Evolutionary conservation across 2,797 vertebrate genomes (phyloP), one percentile per base, ranked within the genome.

Genomic region (Xenops minutus): DNA sequence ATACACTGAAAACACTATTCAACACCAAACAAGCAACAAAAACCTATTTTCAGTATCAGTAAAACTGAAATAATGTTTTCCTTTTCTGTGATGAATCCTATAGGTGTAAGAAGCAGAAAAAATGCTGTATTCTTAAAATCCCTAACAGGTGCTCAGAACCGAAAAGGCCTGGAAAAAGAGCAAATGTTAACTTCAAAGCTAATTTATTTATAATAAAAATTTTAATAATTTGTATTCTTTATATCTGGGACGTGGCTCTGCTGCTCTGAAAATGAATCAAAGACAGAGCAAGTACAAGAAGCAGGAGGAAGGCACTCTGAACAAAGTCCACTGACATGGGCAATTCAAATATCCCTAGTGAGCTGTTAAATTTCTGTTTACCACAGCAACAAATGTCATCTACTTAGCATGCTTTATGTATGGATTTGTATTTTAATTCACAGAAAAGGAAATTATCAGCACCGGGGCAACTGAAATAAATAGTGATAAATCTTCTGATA

Each of bases 11-110:
- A 90, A 86, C 30, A 32, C 39, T 63, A 24, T 51, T 74, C 37
- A 92, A 86, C 32, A 37, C 29, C 37, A 22, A 88, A 85, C 48
- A 77, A 88, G 68, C 43, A 69, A 59, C 62, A 76, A 66, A 10
- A 85, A 43, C 4, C n/a, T 78, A 21, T 73, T 75, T 85, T 48
- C 73, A 59, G 12, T 18, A 79, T 15, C 39, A 92, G 67, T 24
- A 92, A 77, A 92, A 93, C 30, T 58, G 77, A 90, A 94, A 58
- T 32, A 81, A 81, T 22, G 41, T 81, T 94, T 88, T 94, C 66
- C 55, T 93, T 89, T 88, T 92, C 73, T 5, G 7, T 82, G 73
- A 78, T 74, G 59, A 89, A 66, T 29, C 29, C 26, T 75, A 12
- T 0, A 80, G 32, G 55, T 10, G 3, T 43, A 46, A 71, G 44